Conservation (phyloP, 1,140 invertebrate genomes). For the Drosophila orena region DNA sequence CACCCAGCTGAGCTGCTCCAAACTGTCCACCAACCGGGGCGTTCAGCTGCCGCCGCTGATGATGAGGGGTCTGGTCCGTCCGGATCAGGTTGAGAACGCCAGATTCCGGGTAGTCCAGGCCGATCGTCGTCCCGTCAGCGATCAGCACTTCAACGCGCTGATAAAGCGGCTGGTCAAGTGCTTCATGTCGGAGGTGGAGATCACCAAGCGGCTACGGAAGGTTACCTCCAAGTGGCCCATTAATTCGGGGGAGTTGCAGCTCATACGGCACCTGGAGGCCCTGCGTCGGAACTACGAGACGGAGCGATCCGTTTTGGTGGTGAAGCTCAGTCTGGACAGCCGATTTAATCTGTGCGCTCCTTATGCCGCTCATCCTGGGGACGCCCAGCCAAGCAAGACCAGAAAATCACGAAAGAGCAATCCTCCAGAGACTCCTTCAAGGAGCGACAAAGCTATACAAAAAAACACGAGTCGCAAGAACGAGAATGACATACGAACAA, state of each 20-base stretch:
- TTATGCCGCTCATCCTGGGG: too few species aligned
- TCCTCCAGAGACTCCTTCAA: not conserved
- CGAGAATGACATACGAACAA: not conserved
- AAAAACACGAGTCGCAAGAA: not conserved
- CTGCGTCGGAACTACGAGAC: constrained; percentile 19
- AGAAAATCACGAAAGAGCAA: not conserved
- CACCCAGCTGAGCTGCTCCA: not conserved
- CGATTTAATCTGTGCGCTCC: constrained; percentile 2
- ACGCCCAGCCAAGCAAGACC: too few species aligned
- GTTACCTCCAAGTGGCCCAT: not conserved
- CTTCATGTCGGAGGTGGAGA: constrained; percentile 41
- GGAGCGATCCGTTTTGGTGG: constrained; percentile 27
- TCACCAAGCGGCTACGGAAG: constrained; percentile 26
- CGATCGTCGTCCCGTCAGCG: constrained; percentile 8
- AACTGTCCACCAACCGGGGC: constrained; percentile 1
- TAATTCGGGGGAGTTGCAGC: not conserved
- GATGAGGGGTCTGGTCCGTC: constrained; percentile 8
- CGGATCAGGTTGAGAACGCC: constrained; percentile 18
- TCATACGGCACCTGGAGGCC: constrained; percentile 19
- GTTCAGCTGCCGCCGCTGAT: constrained; percentile 32
- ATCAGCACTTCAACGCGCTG: constrained; percentile 26
- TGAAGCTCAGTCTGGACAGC: constrained; percentile 22
- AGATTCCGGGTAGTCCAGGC: constrained; percentile 23
- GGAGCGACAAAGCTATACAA: not conserved
- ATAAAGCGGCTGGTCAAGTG: constrained; percentile 37